Percentiles rank a stretch among this genome's conserved stretches.
Evolutionary conservation across 2,113 vertebrate genomes (phyloP).

Genomic region (Anas platyrhynchos): DNA sequence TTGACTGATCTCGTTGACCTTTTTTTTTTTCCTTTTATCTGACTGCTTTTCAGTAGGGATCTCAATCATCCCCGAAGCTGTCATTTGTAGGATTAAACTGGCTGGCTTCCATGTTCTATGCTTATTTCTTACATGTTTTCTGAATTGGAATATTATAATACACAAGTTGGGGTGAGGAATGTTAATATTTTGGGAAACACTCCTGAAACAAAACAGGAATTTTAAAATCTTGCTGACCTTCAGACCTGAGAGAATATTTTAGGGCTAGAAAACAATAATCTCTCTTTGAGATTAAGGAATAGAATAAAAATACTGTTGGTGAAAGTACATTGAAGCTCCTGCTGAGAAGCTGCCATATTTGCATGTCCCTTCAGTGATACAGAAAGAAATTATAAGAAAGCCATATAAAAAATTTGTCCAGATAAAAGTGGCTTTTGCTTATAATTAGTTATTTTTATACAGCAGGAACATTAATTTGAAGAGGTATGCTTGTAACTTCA

Average conservation of each 20-base stretch:
- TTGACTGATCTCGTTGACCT: background rate
- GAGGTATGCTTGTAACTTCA: background rate
- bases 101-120: background rate
- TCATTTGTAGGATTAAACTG: background rate
- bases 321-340: background rate
- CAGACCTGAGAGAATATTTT: background rate
- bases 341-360: background rate
- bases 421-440: background rate
- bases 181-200: background rate
- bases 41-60: background rate
- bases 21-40: background rate
- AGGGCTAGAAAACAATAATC: background rate
- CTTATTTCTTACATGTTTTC: background rate
- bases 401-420: background rate
- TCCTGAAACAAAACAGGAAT: background rate
- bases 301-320: background rate
- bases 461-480: background rate
- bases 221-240: background rate
- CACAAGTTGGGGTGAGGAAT: background rate
- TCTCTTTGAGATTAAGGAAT: background rate
- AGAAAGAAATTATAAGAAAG: background rate
- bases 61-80: background rate
- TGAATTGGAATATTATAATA: background rate
- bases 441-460: background rate
- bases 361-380: background rate